Conservation (phyloP, 2,113 vertebrate species). For the Myotis brandtii region DNA sequence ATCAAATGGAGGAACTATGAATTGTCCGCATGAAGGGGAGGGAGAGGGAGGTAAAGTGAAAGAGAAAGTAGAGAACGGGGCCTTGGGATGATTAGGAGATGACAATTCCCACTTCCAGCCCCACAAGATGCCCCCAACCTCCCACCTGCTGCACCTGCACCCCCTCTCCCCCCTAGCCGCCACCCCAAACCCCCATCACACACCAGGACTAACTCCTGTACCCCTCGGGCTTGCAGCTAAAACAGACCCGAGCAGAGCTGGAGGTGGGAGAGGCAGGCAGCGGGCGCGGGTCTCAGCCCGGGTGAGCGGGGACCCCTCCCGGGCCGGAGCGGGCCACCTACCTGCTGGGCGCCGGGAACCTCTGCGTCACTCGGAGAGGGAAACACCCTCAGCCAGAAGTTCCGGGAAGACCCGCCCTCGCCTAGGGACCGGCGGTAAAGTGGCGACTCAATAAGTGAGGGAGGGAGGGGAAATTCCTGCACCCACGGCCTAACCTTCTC, state of each 20-base stretch:
- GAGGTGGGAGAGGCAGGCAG: too few relatives aligned
- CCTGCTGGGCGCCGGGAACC: neutral
- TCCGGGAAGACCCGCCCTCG: constrained; percentile 15
- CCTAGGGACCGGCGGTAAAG: constrained; percentile 34
- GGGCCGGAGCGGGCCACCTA: fast-evolving
- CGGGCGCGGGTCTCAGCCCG: too few relatives aligned
- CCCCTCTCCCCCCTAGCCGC: too few relatives aligned
- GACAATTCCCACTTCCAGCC: neutral
- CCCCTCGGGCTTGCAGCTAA: neutral
- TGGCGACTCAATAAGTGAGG: neutral
- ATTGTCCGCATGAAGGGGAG: neutral
- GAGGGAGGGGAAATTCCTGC: neutral
- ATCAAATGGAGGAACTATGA: neutral
- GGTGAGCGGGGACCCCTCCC: too few relatives aligned
- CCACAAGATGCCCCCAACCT: neutral
- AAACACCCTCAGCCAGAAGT: neutral
- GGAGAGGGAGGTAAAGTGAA: neutral
- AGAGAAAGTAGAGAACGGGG: neutral
- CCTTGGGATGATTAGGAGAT: neutral
- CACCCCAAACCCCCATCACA: too few relatives aligned
- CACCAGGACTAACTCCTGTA: too few relatives aligned
- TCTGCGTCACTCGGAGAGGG: neutral
- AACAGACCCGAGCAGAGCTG: neutral
- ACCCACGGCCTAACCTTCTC: neutral
- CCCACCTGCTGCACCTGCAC: neutral